Base-by-base conservation (phyloP, 1,140 invertebrate genomes). In the Temnothorax curvispinosus region DNA sequence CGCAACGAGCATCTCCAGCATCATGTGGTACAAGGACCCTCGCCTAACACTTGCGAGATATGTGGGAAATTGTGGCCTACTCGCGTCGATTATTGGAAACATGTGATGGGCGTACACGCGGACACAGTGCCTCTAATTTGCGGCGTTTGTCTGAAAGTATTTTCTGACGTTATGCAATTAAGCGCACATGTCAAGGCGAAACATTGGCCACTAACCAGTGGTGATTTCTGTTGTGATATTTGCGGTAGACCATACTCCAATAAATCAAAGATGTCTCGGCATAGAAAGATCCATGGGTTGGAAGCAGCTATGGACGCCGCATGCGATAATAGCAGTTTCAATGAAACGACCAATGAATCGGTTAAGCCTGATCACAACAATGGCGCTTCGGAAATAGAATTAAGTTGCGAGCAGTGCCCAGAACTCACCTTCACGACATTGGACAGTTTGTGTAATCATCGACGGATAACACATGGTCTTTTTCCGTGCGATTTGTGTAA, bases 401-500 rank as follows among this genome's bases (percentile, higher is more conserved):
- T 96, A 11, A 95, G 88, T 27, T 96, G 96, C 87, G 94, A 95
- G 6, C 91, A 94, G 15, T 96, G 96, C 64, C 92, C 93, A 2
- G 93, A 95, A 52, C 67, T 95, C 0, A 94, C 91, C 65, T 96
- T 96, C 80, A 78, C 93, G 8, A 94, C 91, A 52, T 93, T 96
- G 32, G 96, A 96, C 47, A 96, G 96, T 50, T 94, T 97, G 11
- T 95, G 95, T 67, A 95, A 95, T 77, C 96, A 97, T 91, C 92
- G 96, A n/a, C 92, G 96, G 75, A 94, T 94, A 21, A 91, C 94
- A 47, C 96, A 97, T 87, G 94, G 94, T 32, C 95, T 96, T 3
- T 96, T 96, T 80, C 96, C 96, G 2, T 97, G 96, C 86, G 96
- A 97, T 92, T 90, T 97, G 1, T 97, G 96, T 89, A 96, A 96